Evolutionary conservation across 2,113 vertebrate species (phyloP).

Genomic region (Erpornis zantholeuca): DNA sequence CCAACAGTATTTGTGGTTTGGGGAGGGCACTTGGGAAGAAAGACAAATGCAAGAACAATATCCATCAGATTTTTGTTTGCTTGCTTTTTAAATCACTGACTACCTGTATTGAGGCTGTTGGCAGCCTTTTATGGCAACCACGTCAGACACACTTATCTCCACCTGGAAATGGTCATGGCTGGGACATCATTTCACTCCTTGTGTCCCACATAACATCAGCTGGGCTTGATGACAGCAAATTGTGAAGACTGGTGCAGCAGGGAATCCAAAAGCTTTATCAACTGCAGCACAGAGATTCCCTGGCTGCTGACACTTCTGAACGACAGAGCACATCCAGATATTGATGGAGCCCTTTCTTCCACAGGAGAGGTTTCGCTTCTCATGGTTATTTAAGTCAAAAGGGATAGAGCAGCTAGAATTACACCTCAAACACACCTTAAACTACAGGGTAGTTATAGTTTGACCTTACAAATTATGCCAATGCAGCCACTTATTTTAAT

Average conservation of each 20-base stretch:
- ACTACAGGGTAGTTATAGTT: background rate
- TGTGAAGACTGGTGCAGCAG: background rate
- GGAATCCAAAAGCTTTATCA: background rate
- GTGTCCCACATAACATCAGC: background rate
- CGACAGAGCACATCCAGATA: background rate
- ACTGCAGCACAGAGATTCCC: background rate
- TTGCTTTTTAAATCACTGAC: background rate
- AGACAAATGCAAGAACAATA: background rate
- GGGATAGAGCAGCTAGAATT: background rate
- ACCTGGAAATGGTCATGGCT: background rate
- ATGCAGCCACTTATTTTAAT: background rate
- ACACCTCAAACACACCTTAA: background rate
- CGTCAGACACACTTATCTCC: background rate
- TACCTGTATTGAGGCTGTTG: background rate
- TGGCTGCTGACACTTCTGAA: background rate
- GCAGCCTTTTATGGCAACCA: background rate
- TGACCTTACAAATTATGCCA: background rate
- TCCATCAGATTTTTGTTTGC: background rate
- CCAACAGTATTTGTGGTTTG: background rate
- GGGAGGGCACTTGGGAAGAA: background rate
- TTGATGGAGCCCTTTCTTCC: background rate
- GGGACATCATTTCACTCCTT: background rate
- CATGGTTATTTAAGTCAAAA: background rate
- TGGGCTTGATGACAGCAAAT: background rate
- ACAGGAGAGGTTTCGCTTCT: accelerated